These are phyloP conservation scores for Gallinago solitaria DNA, from an alignment of 2,797 vertebrate species.

Conservation along the genomic window DNA sequence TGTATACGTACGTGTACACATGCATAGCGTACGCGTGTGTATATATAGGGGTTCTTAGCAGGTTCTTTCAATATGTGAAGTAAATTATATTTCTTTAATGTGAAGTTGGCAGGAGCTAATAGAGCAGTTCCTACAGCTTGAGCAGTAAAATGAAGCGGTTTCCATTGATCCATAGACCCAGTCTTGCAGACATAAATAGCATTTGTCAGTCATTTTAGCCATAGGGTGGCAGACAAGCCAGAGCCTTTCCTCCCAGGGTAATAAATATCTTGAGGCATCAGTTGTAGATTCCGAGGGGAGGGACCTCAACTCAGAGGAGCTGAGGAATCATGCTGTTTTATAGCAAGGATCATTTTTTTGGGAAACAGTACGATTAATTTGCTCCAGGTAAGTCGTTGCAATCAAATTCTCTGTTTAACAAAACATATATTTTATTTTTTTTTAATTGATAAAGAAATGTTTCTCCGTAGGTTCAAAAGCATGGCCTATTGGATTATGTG, in stretches of 20 bases:
- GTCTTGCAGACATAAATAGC: neutral
- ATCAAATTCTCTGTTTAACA: neutral
- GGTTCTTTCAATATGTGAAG: constrained; percentile 12
- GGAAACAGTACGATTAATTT: neutral
- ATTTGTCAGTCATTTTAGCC: neutral
- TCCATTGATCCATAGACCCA: neutral
- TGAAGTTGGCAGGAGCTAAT: constrained; percentile 16
- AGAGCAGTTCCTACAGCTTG: neutral
- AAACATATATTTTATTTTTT: neutral
- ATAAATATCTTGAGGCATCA: neutral
- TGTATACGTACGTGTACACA: neutral
- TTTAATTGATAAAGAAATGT: neutral
- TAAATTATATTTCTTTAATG: neutral
- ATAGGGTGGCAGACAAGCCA: neutral
- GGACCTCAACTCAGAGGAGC: neutral
- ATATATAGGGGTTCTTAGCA: neutral
- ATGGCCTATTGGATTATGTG: neutral
- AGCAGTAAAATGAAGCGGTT: neutral
- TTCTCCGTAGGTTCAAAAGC: neutral
- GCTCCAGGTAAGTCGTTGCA: neutral
- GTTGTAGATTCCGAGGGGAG: neutral
- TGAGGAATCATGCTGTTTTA: neutral
- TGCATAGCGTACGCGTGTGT: neutral
- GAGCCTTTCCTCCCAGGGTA: neutral
- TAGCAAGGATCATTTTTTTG: neutral